These are phyloP conservation scores for Parazoanthus swiftii DNA, from an alignment of 92 coral and sea anemone genomes.

Conservation along the genomic window DNA sequence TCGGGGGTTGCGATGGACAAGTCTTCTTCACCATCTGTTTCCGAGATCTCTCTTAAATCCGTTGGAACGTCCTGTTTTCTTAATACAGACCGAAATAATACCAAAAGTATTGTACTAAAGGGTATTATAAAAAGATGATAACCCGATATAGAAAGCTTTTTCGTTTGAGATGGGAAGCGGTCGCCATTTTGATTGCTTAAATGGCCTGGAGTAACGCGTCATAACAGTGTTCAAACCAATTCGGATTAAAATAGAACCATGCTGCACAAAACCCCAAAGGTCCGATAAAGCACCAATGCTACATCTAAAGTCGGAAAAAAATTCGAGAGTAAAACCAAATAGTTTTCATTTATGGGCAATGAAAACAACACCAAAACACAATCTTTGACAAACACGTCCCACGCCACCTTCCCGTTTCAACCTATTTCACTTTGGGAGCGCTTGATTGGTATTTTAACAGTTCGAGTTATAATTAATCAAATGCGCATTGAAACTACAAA, in stretches of 20 bases:
- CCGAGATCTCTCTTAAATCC: constrained; percentile 18
- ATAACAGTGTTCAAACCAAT: constrained; percentile 34
- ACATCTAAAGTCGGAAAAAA: background rate
- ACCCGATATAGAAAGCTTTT: background rate
- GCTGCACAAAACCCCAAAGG: background rate
- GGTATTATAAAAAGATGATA: background rate
- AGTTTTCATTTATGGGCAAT: background rate
- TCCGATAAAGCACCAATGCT: constrained; percentile 1
- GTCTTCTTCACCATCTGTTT: constrained; percentile 21
- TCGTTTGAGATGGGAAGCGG: background rate
- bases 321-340: background rate
- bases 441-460: background rate
- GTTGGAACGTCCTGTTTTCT: background rate
- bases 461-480: background rate
- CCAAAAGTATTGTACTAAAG: background rate
- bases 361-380: constrained; percentile 9
- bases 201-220: background rate
- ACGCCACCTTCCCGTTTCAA: background rate
- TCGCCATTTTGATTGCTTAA: constrained; percentile 12
- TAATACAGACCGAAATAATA: background rate
- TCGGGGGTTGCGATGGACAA: background rate
- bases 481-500: constrained; percentile 12
- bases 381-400: background rate
- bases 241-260: constrained; percentile 19
- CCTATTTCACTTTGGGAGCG: constrained; percentile 10